Conservation (phyloP, 2,113 vertebrate genomes). For the Elgaria multicarinata region DNA sequence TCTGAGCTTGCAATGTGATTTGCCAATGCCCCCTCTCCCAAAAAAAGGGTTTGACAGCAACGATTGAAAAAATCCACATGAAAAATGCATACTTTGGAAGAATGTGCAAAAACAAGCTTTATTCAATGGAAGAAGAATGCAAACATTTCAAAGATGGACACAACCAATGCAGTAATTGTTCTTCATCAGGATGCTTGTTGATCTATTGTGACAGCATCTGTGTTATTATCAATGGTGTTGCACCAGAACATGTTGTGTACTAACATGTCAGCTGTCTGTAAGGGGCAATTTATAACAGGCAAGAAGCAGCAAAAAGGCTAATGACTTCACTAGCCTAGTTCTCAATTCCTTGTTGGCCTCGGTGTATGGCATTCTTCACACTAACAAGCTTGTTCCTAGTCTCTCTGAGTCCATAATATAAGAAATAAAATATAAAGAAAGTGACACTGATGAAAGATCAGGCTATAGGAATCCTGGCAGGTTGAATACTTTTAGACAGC, state of each 20-base stretch:
- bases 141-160: not conserved
- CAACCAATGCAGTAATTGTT: not conserved
- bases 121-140: no score
- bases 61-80: no score
- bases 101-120: no score
- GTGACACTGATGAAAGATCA: fast-evolving
- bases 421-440: not conserved
- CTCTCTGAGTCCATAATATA: not conserved
- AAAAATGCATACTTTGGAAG: no score
- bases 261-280: not conserved
- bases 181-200: not conserved
- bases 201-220: not conserved
- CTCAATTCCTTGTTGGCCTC: not conserved
- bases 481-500: not conserved
- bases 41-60: no score
- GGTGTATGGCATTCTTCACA: not conserved
- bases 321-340: not conserved
- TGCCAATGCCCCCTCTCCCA: no score
- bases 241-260: not conserved
- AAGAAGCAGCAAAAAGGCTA: not conserved
- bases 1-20: no score
- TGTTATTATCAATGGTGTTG: slow-evolving; percentile 11
- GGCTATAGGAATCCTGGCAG: not conserved
- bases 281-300: slow-evolving; percentile 5
- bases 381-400: slow-evolving; percentile 7